Percentiles rank a stretch among this genome's conserved stretches.
These are phyloP conservation scores for Nycteola revayana DNA, from an alignment of 2,888 invertebrate genomes.

Conservation along the genomic window DNA sequence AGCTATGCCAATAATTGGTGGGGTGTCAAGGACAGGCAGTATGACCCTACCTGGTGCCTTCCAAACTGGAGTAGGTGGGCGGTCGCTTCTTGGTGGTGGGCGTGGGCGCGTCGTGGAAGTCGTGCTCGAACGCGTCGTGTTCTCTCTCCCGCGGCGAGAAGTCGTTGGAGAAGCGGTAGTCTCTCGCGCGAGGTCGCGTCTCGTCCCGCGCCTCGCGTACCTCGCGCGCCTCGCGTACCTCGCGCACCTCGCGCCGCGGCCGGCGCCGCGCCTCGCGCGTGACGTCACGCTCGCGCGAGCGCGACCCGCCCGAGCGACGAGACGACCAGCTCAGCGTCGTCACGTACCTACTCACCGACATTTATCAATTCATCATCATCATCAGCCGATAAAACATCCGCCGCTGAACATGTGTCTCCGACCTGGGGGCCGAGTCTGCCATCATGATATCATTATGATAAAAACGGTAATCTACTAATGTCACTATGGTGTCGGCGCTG, in stretches of 20 bases:
- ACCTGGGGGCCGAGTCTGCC: no score
- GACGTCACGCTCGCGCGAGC: constrained; percentile 40
- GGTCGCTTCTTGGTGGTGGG: constrained; percentile 56
- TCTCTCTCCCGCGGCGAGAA: constrained; percentile 80
- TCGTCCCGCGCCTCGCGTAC: constrained; percentile 43
- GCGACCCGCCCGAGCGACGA: constrained; percentile 46
- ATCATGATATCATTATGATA: no score
- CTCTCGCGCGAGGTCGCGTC: constrained; percentile 50
- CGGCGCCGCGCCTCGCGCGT: constrained; percentile 17
- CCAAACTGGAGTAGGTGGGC: constrained; percentile 58
- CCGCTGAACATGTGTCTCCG: no score
- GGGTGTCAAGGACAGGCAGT: background rate
- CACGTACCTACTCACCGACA: constrained; percentile 67
- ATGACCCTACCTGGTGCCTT: constrained; percentile 62
- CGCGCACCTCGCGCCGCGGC: constrained; percentile 47
- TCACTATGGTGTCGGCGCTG: no score
- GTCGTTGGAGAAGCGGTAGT: constrained; percentile 82
- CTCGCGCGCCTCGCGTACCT: constrained; percentile 41
- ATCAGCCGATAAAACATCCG: no score
- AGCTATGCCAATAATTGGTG: no score
- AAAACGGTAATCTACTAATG: no score
- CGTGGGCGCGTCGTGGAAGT: constrained; percentile 76
- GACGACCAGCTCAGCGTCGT: constrained; percentile 64
- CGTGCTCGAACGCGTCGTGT: constrained; percentile 83
- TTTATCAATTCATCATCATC: no score